phyloP scores from a whole-genome alignment of 2,797 vertebrate species.

The Varecia variegata region DNA sequence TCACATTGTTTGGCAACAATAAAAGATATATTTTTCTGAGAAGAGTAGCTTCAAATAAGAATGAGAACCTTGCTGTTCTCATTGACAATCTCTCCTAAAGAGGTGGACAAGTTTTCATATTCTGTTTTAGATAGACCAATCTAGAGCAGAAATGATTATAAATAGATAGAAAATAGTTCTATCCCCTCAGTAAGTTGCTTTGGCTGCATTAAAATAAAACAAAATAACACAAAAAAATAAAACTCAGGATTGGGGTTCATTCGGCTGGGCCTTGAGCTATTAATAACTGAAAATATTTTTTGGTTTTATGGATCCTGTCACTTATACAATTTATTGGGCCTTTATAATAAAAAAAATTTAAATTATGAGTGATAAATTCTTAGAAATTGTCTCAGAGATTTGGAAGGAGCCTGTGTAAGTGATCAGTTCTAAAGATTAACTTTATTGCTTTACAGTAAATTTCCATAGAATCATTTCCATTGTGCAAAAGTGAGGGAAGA shows the following conservation, averaged over 20 bases:
- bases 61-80: neutral
- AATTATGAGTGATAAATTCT: neutral
- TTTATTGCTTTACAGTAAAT: neutral
- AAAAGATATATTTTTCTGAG: neutral
- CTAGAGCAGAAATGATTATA: neutral
- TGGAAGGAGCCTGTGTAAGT: neutral
- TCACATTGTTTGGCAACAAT: neutral
- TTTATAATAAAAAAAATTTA: slow-evolving; percentile 1
- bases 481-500: neutral
- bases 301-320: neutral
- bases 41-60: neutral
- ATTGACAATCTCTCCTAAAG: neutral
- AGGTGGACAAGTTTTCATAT: neutral
- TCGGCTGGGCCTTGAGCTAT: neutral
- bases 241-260: neutral
- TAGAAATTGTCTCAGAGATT: neutral
- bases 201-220: neutral
- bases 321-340: neutral
- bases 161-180: neutral
- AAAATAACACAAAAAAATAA: neutral
- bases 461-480: neutral
- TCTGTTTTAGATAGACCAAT: neutral
- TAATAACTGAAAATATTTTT: neutral
- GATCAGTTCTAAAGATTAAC: neutral
- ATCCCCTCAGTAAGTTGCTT: neutral